Percentiles rank a stretch among this genome's conserved stretches.
Evolutionary conservation across 1,140 invertebrate species (phyloP).

Genomic region (Aphis gossypii): DNA sequence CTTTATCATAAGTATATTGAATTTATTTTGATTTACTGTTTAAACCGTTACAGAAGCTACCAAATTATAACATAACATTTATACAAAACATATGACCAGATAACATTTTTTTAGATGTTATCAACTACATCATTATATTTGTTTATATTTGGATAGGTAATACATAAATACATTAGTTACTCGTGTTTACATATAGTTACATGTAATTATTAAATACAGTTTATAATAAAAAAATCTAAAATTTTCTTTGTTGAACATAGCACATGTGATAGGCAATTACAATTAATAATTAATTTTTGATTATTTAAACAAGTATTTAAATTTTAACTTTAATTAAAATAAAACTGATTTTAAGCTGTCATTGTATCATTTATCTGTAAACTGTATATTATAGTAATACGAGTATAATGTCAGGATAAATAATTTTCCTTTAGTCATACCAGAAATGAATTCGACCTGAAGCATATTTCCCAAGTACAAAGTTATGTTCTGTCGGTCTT

Average conservation of each 20-base stretch:
- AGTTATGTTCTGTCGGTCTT: not conserved
- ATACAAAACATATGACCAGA: not conserved
- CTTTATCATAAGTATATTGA: not conserved
- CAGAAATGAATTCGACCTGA: not conserved
- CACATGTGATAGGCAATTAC: not conserved
- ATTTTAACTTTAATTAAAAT: not conserved
- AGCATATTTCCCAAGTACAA: not conserved
- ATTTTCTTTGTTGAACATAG: not conserved
- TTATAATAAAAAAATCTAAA: not conserved
- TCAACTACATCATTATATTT: not conserved
- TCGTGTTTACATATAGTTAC: not conserved
- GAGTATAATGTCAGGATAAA: not conserved
- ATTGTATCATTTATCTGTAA: not conserved
- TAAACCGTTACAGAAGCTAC: not conserved
- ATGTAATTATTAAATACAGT: not conserved
- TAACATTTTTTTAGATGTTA: not conserved
- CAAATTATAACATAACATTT: not conserved
- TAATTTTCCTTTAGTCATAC: not conserved
- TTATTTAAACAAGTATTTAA: not conserved
- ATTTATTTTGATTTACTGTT: not conserved
- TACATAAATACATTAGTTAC: not conserved
- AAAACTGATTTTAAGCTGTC: not conserved
- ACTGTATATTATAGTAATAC: not conserved
- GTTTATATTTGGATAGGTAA: too few relatives aligned
- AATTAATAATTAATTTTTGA: not conserved